Evolutionary conservation across 2,888 invertebrate species (phyloP).

Genomic region (Xylota segnis): DNA sequence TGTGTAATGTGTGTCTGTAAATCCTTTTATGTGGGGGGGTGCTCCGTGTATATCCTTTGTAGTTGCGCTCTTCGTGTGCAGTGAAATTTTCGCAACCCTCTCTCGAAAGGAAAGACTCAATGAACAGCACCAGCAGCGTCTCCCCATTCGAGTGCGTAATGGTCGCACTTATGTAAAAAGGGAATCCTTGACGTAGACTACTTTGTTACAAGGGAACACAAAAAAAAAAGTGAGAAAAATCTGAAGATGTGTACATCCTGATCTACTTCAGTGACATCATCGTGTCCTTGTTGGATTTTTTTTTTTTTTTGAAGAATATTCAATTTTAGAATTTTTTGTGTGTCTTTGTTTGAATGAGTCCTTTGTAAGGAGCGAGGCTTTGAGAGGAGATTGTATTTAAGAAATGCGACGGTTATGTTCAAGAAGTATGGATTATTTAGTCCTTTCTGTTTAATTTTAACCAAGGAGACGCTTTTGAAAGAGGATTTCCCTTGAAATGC

Average conservation of each 20-base stretch:
- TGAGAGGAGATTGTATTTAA: constrained; percentile 16
- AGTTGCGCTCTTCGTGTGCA: constrained; percentile 72
- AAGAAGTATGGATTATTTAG: too few species aligned
- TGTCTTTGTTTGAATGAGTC: not conserved
- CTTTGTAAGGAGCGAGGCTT: not conserved
- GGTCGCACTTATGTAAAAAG: constrained; percentile 70
- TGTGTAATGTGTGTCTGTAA: constrained; percentile 73
- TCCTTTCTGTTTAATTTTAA: too few species aligned
- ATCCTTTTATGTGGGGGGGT: constrained; percentile 73
- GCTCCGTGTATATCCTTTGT: constrained; percentile 65
- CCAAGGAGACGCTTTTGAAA: too few species aligned
- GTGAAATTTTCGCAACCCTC: constrained; percentile 64
- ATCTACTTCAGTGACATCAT: constrained; percentile 61
- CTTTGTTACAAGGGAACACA: constrained; percentile 33
- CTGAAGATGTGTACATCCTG: constrained; percentile 53
- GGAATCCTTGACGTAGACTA: constrained; percentile 57
- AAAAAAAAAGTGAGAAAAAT: constrained; percentile 15
- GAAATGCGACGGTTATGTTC: not conserved
- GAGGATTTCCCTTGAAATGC: too few species aligned
- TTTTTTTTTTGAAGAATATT: not conserved
- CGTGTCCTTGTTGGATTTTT: not conserved
- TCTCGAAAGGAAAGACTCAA: constrained; percentile 63
- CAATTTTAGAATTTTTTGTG: not conserved
- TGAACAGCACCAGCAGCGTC: constrained; percentile 30
- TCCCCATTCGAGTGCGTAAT: constrained; percentile 75